A percentile compares a stretch with the other conserved stretches of the same genome.
phyloP scores from a whole-genome alignment of 1,140 invertebrate genomes.

The Drosophila bipectinata region DNA sequence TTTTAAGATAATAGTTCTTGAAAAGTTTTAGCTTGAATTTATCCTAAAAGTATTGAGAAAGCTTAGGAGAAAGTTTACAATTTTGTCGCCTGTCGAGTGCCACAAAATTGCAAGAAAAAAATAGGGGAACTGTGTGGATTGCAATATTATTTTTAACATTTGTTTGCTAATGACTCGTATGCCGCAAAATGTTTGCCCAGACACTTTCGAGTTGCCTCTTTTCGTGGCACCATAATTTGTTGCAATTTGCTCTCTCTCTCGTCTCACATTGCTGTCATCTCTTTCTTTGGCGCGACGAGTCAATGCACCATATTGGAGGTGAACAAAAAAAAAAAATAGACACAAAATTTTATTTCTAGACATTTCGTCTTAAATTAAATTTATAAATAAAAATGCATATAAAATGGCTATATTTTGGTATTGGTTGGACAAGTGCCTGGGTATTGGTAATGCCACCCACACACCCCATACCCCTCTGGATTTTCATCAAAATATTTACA shows the following conservation, averaged over 20 bases:
- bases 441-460: no score
- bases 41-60: no score
- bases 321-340: neutral
- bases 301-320: constrained; percentile 57
- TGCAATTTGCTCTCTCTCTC: constrained; percentile 28
- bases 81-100: constrained; percentile 1
- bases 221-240: constrained; percentile 30
- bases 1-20: neutral
- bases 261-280: neutral
- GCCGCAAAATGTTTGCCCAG: constrained; percentile 41
- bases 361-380: constrained; percentile 65
- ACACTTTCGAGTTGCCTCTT: constrained; percentile 37
- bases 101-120: neutral
- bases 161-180: constrained; percentile 59
- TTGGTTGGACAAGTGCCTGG: no score
- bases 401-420: no score
- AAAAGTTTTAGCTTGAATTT: no score
- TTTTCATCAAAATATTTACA: constrained; percentile 16
- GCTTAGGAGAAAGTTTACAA: neutral
- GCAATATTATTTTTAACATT: constrained; percentile 55
- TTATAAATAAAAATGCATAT: constrained; percentile 53
- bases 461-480: constrained; percentile 24
- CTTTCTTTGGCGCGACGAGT: constrained; percentile 32
- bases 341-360: constrained; percentile 66
- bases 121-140: neutral